Conservation (phyloP, 2,797 vertebrate genomes). For the Xenentodon cancila region DNA sequence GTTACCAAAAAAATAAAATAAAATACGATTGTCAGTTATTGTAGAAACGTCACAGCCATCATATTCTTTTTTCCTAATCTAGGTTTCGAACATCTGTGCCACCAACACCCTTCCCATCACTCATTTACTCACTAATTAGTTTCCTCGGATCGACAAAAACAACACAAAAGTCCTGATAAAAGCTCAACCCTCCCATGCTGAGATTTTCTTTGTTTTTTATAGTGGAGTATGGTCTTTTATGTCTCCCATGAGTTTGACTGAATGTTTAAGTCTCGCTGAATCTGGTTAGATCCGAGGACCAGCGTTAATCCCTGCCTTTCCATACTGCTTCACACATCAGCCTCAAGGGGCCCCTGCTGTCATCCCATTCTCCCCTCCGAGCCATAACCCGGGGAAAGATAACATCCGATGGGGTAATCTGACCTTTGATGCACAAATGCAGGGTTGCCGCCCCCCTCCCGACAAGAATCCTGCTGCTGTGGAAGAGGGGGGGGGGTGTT, state of each 20-base stretch:
- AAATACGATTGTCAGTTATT: slow-evolving; percentile 25
- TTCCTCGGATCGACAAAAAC: slow-evolving; percentile 48
- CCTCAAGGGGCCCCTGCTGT: slow-evolving; percentile 61
- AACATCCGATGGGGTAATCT: slow-evolving; percentile 84
- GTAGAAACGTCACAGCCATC: slow-evolving; percentile 42
- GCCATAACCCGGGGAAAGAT: slow-evolving; percentile 72
- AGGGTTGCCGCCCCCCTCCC: slow-evolving; percentile 40
- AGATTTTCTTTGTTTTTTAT: neutral
- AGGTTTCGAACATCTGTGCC: slow-evolving; percentile 43
- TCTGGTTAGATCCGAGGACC: slow-evolving; percentile 61
- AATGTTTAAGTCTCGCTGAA: slow-evolving; percentile 66
- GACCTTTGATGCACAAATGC: slow-evolving; percentile 82
- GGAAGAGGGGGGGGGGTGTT: slow-evolving; percentile 41
- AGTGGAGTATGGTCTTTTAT: slow-evolving; percentile 28
- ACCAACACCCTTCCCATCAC: slow-evolving; percentile 47
- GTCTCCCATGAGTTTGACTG: slow-evolving; percentile 53
- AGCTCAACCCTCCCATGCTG: neutral
- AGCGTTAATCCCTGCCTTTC: slow-evolving; percentile 75
- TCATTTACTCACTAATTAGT: slow-evolving; percentile 55
- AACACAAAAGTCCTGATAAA: slow-evolving; percentile 31
- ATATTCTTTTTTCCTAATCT: slow-evolving; percentile 51
- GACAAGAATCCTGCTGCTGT: slow-evolving; percentile 64
- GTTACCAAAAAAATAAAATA: slow-evolving; percentile 14
- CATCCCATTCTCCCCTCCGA: slow-evolving; percentile 62
- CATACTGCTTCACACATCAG: slow-evolving; percentile 71